Base-by-base conservation (phyloP, 2,888 invertebrate species). In the Tillus elongatus region DNA sequence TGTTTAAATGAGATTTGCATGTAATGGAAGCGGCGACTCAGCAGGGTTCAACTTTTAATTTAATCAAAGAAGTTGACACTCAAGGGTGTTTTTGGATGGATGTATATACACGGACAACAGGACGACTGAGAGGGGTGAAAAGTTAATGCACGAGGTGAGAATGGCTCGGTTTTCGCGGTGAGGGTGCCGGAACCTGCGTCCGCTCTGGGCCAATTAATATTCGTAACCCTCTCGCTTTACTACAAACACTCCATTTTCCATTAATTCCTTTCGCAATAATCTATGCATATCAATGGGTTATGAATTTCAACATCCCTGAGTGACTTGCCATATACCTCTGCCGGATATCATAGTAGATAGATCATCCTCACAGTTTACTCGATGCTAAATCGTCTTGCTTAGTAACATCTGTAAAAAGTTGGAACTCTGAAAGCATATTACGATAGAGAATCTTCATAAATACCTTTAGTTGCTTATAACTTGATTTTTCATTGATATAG, bases 11-110 rank as follows among this genome's bases (percentile, higher is more conserved):
- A 57, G 58, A 58, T 60, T 60, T 59, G 54, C 60, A 60, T 60
- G 64, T 64, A 64, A 65, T 64, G 61, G 56, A 57, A 54, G 52
- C 51, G 49, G 50, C 45, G 46, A 43, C 58, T 54, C 56, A 45
- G 47, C 41, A 52, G 62, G 61, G 56, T 49, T 52, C 60, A 66
- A 67, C 63, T 66, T 67, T 66, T 67, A 67, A 67, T 67, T 67
- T 67, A 67, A 67, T 67, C 67, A 67, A 66, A 64, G 64, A 65
- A 66, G 61, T 65, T 66, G 62, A 60, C 63, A 61, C 64, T 59
- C 64, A 53, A 54, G 63, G 63, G 64, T 61, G 60, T 62, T 62
- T 63, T 64, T 57, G 56, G 61, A 54, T 49, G 55, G 51, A 54
- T 50, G 45, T 19, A 19, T 19, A 19, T 19, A 19, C 6, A n/a